A percentile compares a stretch with the other conserved stretches of the same genome.
Evolutionary conservation across 1,140 invertebrate species (phyloP).

Genomic region (Wiebesia pumilae): DNA sequence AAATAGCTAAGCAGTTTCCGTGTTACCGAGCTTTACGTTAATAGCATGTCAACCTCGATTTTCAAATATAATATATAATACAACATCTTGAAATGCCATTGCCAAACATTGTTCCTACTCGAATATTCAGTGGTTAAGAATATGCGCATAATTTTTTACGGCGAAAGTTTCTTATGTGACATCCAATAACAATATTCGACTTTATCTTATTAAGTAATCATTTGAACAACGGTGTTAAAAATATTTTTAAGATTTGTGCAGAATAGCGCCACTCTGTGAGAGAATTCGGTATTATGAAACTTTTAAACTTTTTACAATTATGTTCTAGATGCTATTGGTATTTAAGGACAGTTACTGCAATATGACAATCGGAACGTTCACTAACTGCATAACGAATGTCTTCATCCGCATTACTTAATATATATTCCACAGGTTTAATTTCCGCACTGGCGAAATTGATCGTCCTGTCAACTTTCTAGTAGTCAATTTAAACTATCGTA

Average conservation of each 20-base stretch:
- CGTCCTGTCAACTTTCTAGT: background rate
- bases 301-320: background rate
- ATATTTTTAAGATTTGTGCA: too few relatives aligned
- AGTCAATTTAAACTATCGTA: background rate
- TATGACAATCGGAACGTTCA: background rate
- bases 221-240: too few relatives aligned
- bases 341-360: background rate
- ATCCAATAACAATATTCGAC: background rate
- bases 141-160: background rate
- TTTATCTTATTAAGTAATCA: too few relatives aligned
- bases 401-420: background rate
- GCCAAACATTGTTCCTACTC: background rate
- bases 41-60: constrained; percentile 9
- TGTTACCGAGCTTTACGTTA: background rate
- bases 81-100: background rate
- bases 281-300: background rate
- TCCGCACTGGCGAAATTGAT: background rate
- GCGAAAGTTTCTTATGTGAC: background rate
- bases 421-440: background rate
- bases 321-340: background rate
- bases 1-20: background rate
- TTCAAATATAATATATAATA: background rate
- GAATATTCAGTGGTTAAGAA: background rate
- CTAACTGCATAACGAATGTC: background rate
- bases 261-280: too few relatives aligned